Conservation (phyloP, 2,113 vertebrate genomes). For the Capreolus pygargus region DNA sequence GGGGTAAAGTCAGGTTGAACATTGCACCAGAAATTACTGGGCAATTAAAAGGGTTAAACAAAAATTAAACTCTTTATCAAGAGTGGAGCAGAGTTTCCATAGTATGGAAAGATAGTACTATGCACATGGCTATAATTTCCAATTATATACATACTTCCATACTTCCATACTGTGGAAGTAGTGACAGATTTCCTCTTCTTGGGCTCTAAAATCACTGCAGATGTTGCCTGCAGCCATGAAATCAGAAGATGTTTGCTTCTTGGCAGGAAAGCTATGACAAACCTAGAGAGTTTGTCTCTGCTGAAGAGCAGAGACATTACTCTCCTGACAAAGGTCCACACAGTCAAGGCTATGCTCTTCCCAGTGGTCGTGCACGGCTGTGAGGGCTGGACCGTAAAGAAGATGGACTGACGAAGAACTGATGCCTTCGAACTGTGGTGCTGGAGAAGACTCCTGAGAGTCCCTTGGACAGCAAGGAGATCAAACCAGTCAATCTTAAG, state of each 20-base stretch:
- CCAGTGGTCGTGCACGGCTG: rapidly evolving
- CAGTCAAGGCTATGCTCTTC: neutral
- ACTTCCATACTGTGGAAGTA: too few species aligned
- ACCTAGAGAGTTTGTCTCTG: neutral
- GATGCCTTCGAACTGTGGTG: neutral
- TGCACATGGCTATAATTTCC: neutral
- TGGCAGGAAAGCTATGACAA: neutral
- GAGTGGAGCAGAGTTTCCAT: neutral
- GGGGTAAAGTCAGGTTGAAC: neutral
- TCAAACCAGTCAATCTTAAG: neutral
- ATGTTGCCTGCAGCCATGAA: neutral
- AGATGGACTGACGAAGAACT: rapidly evolving
- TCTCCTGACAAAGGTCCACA: neutral
- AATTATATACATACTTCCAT: neutral
- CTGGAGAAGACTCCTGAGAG: neutral
- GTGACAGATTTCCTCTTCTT: neutral
- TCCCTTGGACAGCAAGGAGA: neutral
- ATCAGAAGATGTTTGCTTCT: neutral
- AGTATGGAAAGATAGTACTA: neutral
- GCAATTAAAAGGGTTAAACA: neutral
- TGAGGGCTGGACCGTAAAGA: neutral
- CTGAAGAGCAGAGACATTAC: neutral
- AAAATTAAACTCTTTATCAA: neutral
- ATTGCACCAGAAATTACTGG: neutral
- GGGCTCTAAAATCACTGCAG: neutral